Base-by-base conservation (phyloP, 2,888 invertebrate genomes). In the Holacanthella duospinosa region DNA sequence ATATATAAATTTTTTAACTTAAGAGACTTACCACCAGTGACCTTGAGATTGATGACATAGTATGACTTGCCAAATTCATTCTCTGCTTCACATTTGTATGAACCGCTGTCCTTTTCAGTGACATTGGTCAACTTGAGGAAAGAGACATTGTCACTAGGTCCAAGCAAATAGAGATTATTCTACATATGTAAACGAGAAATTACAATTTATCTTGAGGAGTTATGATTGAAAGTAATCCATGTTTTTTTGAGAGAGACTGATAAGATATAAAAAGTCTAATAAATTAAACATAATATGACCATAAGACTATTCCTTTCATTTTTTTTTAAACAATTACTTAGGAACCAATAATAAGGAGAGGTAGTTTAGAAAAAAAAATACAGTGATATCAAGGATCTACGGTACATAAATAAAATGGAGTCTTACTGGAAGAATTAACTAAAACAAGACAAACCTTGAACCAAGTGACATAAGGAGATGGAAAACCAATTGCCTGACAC, bases 401-500 rank as follows among this genome's bases (percentile, higher is more conserved):
- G n/a, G n/a, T n/a, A n/a, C n/a, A n/a, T n/a, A n/a, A n/a, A n/a
- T n/a, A n/a, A n/a, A n/a, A n/a, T n/a, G n/a, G n/a, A n/a, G n/a
- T n/a, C n/a, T n/a, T n/a, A n/a, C n/a, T 36, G 36, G 36, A 36
- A 16, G 36, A 36, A 36, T 6, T 9, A 16, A 16, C 36, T 36
- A 36, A 36, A 16, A 36, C 9, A 16, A 16, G 12, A 21, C 36
- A 48, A 57, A 71, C 71, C 65, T 68, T 67, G 55, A 63, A 66
- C 71, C 71, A 73, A 1, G 67, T 65, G 6, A 73, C 65, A 44
- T 64, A 65, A 9, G 73, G 71, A 28, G 63, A 67, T 1, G 73
- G 73, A 64, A 67, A 64, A 43, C 73, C 73, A 62, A 36, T 69
- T 1, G 70, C 70, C 62, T 68, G 67, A 64, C 73, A 73, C 60